Percentiles rank a stretch among this genome's conserved stretches.
phyloP scores from a whole-genome alignment of 2,797 vertebrate species.

The Anas flavirostris region DNA sequence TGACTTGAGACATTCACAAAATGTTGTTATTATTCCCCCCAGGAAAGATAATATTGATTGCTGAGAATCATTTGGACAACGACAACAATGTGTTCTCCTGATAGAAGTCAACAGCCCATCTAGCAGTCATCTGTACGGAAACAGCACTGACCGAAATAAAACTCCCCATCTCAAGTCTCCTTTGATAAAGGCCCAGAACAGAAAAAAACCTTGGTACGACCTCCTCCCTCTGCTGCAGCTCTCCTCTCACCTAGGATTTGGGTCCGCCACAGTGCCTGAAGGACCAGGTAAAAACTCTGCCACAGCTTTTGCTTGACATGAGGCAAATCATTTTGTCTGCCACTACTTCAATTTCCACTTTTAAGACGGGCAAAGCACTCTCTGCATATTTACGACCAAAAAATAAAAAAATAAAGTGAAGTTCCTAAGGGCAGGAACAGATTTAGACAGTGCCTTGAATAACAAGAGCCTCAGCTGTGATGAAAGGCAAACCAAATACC shows the following conservation, averaged over 20 bases:
- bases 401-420: neutral
- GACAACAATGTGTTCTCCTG: constrained; percentile 20
- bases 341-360: neutral
- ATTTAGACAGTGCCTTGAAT: neutral
- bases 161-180: neutral
- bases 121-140: neutral
- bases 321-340: neutral
- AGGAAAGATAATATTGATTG: constrained; percentile 41
- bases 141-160: neutral
- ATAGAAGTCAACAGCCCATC: neutral
- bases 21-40: neutral
- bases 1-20: neutral
- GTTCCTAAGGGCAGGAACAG: constrained; percentile 24
- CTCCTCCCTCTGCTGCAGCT: neutral
- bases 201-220: neutral
- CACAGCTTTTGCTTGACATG: neutral
- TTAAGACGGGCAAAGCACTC: neutral
- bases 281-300: neutral
- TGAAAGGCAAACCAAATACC: neutral
- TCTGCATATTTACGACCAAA: neutral
- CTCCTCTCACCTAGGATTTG: neutral
- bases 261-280: neutral
- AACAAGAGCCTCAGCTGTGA: constrained; percentile 27
- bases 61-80: constrained; percentile 16
- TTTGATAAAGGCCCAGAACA: neutral